phyloP scores from a whole-genome alignment of 2,113 vertebrate genomes.

The Capreolus pygargus region DNA sequence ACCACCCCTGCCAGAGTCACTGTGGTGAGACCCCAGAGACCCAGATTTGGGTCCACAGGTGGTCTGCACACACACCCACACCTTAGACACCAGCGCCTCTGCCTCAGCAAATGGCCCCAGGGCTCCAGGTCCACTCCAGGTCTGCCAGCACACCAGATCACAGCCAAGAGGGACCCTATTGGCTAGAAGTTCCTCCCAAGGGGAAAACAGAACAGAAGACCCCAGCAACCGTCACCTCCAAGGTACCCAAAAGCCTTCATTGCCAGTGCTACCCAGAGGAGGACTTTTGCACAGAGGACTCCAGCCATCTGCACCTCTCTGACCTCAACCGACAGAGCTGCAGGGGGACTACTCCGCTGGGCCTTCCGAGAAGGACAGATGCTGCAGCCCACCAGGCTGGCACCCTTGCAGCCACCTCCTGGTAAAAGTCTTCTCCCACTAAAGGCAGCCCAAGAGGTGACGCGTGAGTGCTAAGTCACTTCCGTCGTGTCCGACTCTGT shows the following conservation, averaged over 20 bases:
- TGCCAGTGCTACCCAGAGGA: not conserved
- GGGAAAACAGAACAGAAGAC: not conserved
- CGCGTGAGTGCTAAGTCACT: rapidly evolving
- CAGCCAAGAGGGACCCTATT: not conserved
- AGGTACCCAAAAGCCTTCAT: not conserved
- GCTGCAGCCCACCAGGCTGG: not conserved
- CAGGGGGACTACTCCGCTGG: rapidly evolving
- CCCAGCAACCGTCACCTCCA: not conserved
- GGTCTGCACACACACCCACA: no score
- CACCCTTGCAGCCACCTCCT: not conserved
- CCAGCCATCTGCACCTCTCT: not conserved
- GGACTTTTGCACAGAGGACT: not conserved
- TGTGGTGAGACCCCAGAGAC: no score
- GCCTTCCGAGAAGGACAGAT: not conserved
- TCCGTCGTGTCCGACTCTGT: not conserved
- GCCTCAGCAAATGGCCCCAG: not conserved
- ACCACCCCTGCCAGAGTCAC: not conserved
- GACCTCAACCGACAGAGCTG: not conserved
- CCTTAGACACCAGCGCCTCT: not conserved
- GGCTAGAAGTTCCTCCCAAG: not conserved
- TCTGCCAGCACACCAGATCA: not conserved
- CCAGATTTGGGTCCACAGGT: not conserved
- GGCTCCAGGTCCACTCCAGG: not conserved
- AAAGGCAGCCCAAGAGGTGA: not conserved
- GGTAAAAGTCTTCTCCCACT: not conserved